Percentiles rank a stretch among this genome's conserved stretches.
Conservation (phyloP, 2,888 invertebrate genomes). For the Nomada lathburiana region DNA sequence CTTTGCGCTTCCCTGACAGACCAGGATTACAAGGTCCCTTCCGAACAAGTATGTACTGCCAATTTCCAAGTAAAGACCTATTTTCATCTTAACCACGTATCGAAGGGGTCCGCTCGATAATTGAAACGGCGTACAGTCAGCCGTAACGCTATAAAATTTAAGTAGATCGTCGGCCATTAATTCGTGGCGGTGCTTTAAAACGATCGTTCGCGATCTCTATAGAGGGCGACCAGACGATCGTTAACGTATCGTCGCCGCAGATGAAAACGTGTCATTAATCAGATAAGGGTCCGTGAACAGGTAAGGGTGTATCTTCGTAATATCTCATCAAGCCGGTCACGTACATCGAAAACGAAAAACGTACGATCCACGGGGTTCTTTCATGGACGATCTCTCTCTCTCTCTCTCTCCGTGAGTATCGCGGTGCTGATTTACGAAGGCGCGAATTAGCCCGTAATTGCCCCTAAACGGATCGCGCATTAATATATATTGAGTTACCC, state of each 20-base stretch:
- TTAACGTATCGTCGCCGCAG: constrained; percentile 37
- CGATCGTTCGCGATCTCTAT: background rate
- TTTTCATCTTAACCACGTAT: background rate
- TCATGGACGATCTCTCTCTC: background rate
- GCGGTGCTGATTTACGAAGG: constrained; percentile 59
- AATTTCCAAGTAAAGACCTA: background rate
- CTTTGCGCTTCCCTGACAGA: too few species aligned
- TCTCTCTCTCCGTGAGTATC: background rate
- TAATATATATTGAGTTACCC: constrained; percentile 56
- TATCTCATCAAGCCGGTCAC: constrained; percentile 38
- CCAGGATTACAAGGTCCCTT: background rate
- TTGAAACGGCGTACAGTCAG: constrained; percentile 23
- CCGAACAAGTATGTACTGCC: background rate
- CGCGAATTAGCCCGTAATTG: constrained; percentile 61
- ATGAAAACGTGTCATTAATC: constrained; percentile 59
- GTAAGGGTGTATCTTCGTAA: constrained; percentile 42
- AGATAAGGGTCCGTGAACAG: constrained; percentile 49
- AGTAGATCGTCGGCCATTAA: constrained; percentile 14
- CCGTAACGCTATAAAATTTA: constrained; percentile 11
- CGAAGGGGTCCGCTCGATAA: constrained; percentile 7
- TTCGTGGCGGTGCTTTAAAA: constrained; percentile 1
- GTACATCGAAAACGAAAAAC: constrained; percentile 26
- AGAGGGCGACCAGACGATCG: constrained; percentile 4
- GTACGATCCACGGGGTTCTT: background rate
- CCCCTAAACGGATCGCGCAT: constrained; percentile 52